Percentiles rank a stretch among this genome's conserved stretches.
Evolutionary conservation across 2,113 vertebrate genomes (phyloP).

Genomic region (Prionailurus viverrinus): DNA sequence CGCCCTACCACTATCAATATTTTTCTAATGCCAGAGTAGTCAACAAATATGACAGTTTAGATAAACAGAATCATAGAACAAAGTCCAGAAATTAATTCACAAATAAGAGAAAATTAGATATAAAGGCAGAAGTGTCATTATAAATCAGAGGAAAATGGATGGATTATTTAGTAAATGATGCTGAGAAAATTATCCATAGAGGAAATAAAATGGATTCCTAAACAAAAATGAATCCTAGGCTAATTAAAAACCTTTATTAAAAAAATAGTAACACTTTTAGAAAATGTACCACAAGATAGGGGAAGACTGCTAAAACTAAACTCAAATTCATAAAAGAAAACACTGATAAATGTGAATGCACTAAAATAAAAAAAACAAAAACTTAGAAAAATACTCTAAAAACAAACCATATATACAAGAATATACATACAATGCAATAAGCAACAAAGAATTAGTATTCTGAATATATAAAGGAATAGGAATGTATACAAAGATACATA

Average conservation of each 20-base stretch:
- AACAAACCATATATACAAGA: neutral
- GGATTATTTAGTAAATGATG: neutral
- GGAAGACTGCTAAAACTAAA: neutral
- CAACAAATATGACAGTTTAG: neutral
- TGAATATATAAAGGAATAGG: neutral
- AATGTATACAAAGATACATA: neutral
- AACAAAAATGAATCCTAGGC: neutral
- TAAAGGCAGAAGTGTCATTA: neutral
- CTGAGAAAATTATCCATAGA: neutral
- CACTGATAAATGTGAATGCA: neutral
- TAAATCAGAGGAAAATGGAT: conserved; percentile 1
- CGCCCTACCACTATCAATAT: neutral
- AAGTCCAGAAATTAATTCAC: neutral
- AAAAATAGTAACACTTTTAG: neutral
- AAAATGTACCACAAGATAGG: neutral
- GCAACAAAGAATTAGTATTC: neutral
- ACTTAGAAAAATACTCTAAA: neutral
- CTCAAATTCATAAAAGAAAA: conserved; percentile 2
- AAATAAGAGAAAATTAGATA: neutral
- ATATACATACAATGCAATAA: conserved; percentile 4
- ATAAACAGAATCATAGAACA: neutral
- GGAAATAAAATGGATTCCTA: neutral
- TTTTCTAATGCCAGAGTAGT: conserved; percentile 25
- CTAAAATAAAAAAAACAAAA: neutral
- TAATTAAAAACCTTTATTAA: neutral